Conservation (phyloP, 1,140 invertebrate species). For the Lepidurus couesii region DNA sequence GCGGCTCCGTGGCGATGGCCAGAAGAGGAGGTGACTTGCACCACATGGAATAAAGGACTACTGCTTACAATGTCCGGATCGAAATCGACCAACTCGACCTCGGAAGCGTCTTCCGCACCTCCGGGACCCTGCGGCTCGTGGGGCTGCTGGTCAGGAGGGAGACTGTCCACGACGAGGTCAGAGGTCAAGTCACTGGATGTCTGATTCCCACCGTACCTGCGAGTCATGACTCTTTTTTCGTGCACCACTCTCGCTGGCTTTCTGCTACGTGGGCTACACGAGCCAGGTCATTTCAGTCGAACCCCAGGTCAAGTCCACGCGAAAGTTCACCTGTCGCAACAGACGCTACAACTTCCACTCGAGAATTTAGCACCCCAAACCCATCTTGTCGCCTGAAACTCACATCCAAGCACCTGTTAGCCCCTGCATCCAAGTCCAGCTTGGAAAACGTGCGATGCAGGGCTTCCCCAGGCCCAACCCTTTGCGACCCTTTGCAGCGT, state of each 20-base stretch:
- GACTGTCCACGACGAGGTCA: slow-evolving; percentile 1
- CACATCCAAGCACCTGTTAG: slow-evolving; percentile 12
- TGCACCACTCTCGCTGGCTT: neutral
- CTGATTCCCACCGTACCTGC: neutral
- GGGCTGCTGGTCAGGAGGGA: neutral
- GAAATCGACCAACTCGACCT: slow-evolving; percentile 3
- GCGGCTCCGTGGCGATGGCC: neutral
- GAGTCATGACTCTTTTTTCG: neutral
- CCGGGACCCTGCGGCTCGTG: neutral
- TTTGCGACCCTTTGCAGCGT: slow-evolving; percentile 20
- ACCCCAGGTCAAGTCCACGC: neutral
- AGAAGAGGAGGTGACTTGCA: neutral
- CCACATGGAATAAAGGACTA: slow-evolving; percentile 8
- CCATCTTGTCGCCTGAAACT: neutral
- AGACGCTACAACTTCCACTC: neutral
- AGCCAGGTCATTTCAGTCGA: neutral
- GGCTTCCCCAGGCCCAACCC: neutral
- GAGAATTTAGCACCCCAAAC: neutral
- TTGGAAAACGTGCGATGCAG: neutral
- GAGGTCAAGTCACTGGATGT: neutral
- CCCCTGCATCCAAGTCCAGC: slow-evolving; percentile 7
- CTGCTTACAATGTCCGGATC: neutral
- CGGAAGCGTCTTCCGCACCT: neutral
- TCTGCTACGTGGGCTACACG: neutral
- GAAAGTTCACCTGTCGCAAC: neutral